Percentiles rank a stretch among this genome's conserved stretches.
These are phyloP conservation scores for Micropoecilia bifurca DNA, from an alignment of 2,797 vertebrate species.

Conservation along the genomic window DNA sequence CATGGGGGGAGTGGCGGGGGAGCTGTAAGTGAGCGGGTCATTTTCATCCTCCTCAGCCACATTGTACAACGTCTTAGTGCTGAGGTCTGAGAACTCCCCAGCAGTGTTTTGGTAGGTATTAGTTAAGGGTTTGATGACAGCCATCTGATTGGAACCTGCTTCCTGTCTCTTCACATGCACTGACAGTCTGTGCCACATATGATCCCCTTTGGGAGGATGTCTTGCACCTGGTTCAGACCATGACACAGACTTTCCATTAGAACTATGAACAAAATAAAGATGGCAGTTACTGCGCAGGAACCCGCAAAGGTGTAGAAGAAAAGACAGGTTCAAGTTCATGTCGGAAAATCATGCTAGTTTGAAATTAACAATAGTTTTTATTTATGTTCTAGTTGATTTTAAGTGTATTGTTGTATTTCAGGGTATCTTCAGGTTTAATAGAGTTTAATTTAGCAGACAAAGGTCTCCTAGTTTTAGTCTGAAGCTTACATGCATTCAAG, in stretches of 20 bases:
- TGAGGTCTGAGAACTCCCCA: conserved; percentile 92
- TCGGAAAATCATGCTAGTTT: conserved; percentile 41
- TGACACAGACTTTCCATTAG: conserved; percentile 99
- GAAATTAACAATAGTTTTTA: neutral
- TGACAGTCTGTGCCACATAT: conserved; percentile 98
- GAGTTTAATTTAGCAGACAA: neutral
- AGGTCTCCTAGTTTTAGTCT: neutral
- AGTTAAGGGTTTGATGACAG: conserved; percentile 99
- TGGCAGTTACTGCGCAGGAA: conserved; percentile 84
- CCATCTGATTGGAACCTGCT: conserved; percentile 96
- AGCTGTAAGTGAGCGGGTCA: conserved; percentile 82
- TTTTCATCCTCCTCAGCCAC: conserved; percentile 90
- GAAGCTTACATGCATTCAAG: neutral
- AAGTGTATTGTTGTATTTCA: conserved; percentile 3
- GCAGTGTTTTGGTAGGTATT: conserved; percentile 90
- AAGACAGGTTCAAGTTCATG: conserved; percentile 78
- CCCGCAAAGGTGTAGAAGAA: conserved; percentile 76
- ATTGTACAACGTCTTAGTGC: conserved; percentile 94
- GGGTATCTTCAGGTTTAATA: conserved; percentile 49
- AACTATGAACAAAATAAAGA: conserved; percentile 99
- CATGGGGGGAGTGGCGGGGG: conserved; percentile 84
- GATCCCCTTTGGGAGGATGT: conserved; percentile 95
- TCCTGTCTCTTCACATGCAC: conserved; percentile 98
- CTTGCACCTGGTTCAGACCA: conserved; percentile 99
- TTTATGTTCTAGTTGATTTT: neutral